phyloP scores from a whole-genome alignment of 1,140 invertebrate genomes.

The Caenorhabditis elegans region DNA sequence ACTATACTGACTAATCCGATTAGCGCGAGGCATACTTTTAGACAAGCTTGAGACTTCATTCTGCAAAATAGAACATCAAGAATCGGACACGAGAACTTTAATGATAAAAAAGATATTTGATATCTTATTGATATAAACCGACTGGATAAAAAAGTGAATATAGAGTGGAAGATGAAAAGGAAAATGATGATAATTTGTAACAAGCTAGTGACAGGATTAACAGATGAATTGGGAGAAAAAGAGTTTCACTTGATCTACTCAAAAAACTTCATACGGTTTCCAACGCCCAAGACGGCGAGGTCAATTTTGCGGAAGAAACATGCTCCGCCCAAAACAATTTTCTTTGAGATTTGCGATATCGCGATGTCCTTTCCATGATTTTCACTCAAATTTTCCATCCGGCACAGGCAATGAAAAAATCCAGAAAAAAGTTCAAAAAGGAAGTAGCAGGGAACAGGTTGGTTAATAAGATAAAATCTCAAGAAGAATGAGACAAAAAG shows the following conservation, averaged over 20 bases:
- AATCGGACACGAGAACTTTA: background rate
- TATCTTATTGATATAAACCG: background rate
- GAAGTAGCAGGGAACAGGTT: background rate
- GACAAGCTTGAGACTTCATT: constrained; percentile 10
- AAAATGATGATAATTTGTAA: constrained; percentile 2
- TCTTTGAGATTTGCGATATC: background rate
- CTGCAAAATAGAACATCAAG: constrained; percentile 13
- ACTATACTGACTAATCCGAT: constrained; percentile 18
- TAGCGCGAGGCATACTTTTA: background rate
- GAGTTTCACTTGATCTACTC: background rate
- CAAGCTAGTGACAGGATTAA: background rate
- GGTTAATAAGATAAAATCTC: background rate
- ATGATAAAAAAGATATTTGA: background rate
- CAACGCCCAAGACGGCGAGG: background rate
- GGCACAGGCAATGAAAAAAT: background rate
- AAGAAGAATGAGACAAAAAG: background rate
- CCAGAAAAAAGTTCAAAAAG: background rate
- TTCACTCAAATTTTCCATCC: too few species aligned
- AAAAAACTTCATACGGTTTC: constrained; percentile 22
- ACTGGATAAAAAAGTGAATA: background rate
- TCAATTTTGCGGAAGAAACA: constrained; percentile 8
- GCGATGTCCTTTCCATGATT: constrained; percentile 2
- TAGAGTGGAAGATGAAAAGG: background rate
- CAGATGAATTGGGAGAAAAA: background rate
- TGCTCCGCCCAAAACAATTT: background rate